Conservation (phyloP, 2,113 vertebrate genomes). For the Dolichotis patagonum region DNA sequence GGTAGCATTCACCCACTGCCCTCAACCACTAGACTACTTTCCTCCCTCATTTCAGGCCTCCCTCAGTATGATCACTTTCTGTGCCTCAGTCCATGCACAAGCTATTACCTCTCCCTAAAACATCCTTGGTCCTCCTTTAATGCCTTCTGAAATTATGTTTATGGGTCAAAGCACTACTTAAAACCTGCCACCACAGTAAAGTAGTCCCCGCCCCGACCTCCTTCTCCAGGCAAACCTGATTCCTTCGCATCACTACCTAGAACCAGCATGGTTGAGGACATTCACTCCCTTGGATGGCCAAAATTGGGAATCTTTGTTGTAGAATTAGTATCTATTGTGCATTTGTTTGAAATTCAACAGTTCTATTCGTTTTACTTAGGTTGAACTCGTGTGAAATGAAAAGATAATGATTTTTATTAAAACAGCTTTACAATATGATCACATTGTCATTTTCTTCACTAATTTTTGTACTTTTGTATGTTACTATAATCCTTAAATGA, state of each 20-base stretch:
- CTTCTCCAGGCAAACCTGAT: not conserved
- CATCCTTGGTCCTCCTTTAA: not conserved
- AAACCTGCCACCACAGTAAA: not conserved
- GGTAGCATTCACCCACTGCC: not conserved
- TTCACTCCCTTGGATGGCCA: too few species aligned
- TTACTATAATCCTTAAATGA: not conserved
- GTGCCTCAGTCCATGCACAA: accelerated
- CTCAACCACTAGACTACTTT: not conserved
- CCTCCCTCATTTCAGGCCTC: not conserved
- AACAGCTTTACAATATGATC: not conserved
- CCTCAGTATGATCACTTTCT: too few species aligned
- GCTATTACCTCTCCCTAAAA: not conserved
- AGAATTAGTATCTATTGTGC: not conserved
- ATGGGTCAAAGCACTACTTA: not conserved
- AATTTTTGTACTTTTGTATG: not conserved
- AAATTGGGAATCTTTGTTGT: not conserved
- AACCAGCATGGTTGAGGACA: too few species aligned
- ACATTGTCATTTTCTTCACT: not conserved
- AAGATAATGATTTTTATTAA: not conserved
- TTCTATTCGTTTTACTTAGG: not conserved
- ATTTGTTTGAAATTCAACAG: not conserved
- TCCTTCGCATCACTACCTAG: not conserved
- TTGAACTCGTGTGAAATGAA: not conserved
- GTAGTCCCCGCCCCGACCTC: not conserved
- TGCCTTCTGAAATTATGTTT: not conserved